Evolutionary conservation across 2,113 vertebrate species (phyloP), one percentile per base, ranked within the genome.

Genomic region (Aptenodytes forsteri): DNA sequence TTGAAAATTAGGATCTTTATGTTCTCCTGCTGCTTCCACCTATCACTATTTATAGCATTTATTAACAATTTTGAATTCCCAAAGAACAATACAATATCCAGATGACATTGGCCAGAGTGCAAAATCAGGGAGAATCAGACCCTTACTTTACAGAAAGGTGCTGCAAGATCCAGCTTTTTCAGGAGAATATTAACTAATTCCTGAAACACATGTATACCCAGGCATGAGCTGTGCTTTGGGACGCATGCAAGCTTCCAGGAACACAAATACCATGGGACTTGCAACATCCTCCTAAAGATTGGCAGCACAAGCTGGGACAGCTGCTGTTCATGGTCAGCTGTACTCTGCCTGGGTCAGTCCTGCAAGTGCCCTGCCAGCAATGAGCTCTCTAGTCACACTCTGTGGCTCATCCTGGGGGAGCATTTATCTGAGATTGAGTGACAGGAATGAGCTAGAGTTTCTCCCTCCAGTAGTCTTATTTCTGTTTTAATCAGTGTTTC

Each of bases 401-500:
- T n/a, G 15, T 59, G 71, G 36, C 67, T 93, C 18, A 76, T 54
- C 40, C 62, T 34, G 49, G 71, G 38, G 29, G 52, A 89, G 15
- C 2, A 2, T 52, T 49, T 71, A 26, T 64, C 44, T 3, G 4
- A 82, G 16, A 50, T 1, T 40, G 79, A 89, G 29, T 42, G 83
- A 77, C 49, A 76, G 18, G 26, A 72, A 38, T 26, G 49, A 76
- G 12, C 13, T 83, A 54, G 29, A 69, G 62, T 55, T 86, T 61
- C 32, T 72, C 71, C 72, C 62, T 44, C 38, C 6, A 18, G 72
- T 42, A 55, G 42, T 13, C 42, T 76, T 71, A 54, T 61, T 89
- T 90, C 58, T 81, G 34, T 69, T 89, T 65, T 67, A 70, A 87
- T 84, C 52, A 71, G 23, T 90, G 56, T 69, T 86, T 93, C 34